Conservation (phyloP, 2,797 vertebrate species). For the Enteromius thamalakanensis region DNA sequence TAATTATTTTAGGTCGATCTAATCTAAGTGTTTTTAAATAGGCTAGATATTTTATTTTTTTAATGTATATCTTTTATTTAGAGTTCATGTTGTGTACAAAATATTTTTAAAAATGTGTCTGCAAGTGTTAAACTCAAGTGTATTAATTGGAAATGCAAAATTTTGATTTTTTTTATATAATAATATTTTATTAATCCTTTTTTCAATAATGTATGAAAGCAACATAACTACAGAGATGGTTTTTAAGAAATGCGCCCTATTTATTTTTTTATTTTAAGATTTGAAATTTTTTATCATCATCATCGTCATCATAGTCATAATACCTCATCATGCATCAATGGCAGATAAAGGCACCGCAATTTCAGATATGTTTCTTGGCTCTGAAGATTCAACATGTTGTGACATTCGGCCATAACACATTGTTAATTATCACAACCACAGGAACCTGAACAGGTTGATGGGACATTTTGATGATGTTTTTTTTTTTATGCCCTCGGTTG, state of each 20-base stretch:
- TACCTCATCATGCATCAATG: neutral
- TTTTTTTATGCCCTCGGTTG: slow-evolving; percentile 43
- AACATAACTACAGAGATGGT: neutral
- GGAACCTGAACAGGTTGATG: slow-evolving; percentile 54
- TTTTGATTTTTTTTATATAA: no score
- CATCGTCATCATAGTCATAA: neutral
- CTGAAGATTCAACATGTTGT: slow-evolving; percentile 46
- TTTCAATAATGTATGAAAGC: neutral
- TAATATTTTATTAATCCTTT: neutral
- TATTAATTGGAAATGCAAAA: no score
- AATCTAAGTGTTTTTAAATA: neutral
- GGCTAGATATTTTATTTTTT: neutral
- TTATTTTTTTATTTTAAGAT: neutral
- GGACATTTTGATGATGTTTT: slow-evolving; percentile 52
- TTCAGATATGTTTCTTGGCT: slow-evolving; percentile 36
- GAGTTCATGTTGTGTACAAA: neutral
- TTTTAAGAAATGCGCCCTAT: neutral
- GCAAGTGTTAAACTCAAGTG: no score
- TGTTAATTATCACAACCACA: slow-evolving; percentile 56
- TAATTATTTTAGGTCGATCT: neutral
- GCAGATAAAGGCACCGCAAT: neutral
- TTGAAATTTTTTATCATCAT: neutral
- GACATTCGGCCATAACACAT: slow-evolving; percentile 44
- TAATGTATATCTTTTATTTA: neutral
- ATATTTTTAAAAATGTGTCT: neutral